Percentiles rank a stretch among this genome's conserved stretches.
Evolutionary conservation across 2,888 invertebrate species (phyloP).

Genomic region (Lycaena phlaeas): DNA sequence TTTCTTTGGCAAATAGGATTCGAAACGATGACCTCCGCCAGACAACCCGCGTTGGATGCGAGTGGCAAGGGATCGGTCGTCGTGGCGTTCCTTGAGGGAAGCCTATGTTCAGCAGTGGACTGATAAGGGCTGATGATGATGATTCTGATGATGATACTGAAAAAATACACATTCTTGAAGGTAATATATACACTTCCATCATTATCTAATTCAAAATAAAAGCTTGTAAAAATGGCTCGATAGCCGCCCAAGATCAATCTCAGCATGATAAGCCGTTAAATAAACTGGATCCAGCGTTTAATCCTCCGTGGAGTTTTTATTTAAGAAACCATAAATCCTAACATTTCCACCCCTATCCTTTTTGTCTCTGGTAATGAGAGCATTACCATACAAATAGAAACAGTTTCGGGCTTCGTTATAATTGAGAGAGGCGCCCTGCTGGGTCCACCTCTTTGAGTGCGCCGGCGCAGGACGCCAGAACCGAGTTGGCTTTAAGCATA

Average conservation of each 20-base stretch:
- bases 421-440: slow-evolving; percentile 64
- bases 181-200: too few relatives aligned
- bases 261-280: slow-evolving; percentile 8
- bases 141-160: too few relatives aligned
- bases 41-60: too few relatives aligned
- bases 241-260: background rate
- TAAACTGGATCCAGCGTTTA: slow-evolving; percentile 19
- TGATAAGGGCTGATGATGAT: too few relatives aligned
- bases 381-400: slow-evolving; percentile 70
- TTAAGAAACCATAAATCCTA: slow-evolving; percentile 36
- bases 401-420: slow-evolving; percentile 46
- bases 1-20: too few relatives aligned
- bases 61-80: too few relatives aligned
- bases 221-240: background rate
- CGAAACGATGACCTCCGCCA: too few relatives aligned
- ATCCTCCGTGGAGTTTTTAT: slow-evolving; percentile 27
- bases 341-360: slow-evolving; percentile 41
- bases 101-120: too few relatives aligned
- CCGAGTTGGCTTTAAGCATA: too few relatives aligned
- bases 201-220: too few relatives aligned
- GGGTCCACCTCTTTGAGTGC: slow-evolving; percentile 45
- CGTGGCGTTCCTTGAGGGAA: too few relatives aligned
- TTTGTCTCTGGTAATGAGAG: slow-evolving; percentile 63
- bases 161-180: too few relatives aligned
- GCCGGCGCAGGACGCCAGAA: slow-evolving; percentile 30